A percentile compares a stretch with the other conserved stretches of the same genome.
phyloP scores from a whole-genome alignment of 2,113 vertebrate genomes.

The Cygnus buccinator region DNA sequence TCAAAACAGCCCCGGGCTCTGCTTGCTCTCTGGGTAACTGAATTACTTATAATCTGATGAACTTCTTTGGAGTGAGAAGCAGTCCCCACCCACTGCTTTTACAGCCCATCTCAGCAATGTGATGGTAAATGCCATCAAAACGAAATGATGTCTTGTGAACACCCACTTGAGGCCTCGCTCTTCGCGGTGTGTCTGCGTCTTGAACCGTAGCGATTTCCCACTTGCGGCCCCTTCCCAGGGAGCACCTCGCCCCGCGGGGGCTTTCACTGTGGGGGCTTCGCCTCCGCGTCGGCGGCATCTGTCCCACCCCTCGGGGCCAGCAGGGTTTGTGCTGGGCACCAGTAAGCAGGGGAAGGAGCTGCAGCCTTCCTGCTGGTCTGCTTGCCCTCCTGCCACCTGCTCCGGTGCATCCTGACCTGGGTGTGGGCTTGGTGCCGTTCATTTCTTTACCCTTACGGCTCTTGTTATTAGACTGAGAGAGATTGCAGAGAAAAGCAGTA shows the following conservation, averaged over 20 bases:
- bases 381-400: not conserved
- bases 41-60: slow-evolving; percentile 68
- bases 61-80: slow-evolving; percentile 48
- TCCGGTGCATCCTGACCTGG: not conserved
- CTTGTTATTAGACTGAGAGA: slow-evolving; percentile 12
- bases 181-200: not conserved
- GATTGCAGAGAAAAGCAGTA: slow-evolving; percentile 11
- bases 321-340: not conserved
- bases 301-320: not conserved
- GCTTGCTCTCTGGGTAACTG: slow-evolving; percentile 33
- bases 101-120: slow-evolving; percentile 23
- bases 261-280: accelerated
- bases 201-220: not conserved
- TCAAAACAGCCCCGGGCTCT: slow-evolving; percentile 36
- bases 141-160: slow-evolving; percentile 10
- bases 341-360: not conserved
- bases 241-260: not conserved
- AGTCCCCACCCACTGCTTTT: slow-evolving; percentile 54
- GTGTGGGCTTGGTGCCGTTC: not conserved
- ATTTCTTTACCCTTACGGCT: slow-evolving; percentile 27
- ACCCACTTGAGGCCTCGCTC: slow-evolving; percentile 14
- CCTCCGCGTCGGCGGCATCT: accelerated
- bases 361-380: not conserved
- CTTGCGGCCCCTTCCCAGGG: not conserved
- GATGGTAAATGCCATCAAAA: slow-evolving; percentile 51